Conservation (phyloP, 2,888 invertebrate genomes). For the Pyrocoelia pectoralis region DNA sequence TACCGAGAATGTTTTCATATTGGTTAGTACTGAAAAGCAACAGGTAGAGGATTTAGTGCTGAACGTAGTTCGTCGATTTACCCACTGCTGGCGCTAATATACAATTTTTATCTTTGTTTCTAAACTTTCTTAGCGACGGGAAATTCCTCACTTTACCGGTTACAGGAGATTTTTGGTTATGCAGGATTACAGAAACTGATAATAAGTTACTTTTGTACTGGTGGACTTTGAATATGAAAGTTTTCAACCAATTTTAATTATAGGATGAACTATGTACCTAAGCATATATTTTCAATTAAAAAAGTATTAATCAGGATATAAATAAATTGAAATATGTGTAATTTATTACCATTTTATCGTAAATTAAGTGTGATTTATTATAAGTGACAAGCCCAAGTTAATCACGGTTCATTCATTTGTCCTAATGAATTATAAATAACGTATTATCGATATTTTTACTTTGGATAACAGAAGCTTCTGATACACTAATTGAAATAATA, state of each 20-base stretch:
- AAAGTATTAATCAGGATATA: background rate
- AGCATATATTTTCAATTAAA: background rate
- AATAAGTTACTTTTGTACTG: background rate
- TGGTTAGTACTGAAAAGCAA: slow-evolving; percentile 47
- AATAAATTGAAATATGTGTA: slow-evolving; percentile 5
- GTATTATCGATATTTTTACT: slow-evolving; percentile 1
- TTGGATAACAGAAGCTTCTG: background rate
- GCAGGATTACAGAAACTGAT: no score
- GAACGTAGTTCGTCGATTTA: slow-evolving; percentile 51
- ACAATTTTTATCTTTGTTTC: slow-evolving; percentile 4
- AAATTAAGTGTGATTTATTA: slow-evolving; percentile 10
- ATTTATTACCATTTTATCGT: background rate
- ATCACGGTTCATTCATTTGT: background rate
- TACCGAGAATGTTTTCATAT: slow-evolving; percentile 39
- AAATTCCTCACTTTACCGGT: background rate
- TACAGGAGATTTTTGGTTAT: background rate
- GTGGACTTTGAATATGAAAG: background rate
- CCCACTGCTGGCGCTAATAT: slow-evolving; percentile 56
- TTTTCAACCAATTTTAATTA: no score
- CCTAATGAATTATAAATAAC: background rate
- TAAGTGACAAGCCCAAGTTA: background rate
- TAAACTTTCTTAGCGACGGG: background rate
- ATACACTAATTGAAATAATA: no score
- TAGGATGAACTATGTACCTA: no score
- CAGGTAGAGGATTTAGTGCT: slow-evolving; percentile 52